Percentiles rank a stretch among this genome's conserved stretches.
These are phyloP conservation scores for Sitobion miscanthi DNA, from an alignment of 1,140 invertebrate species.

Conservation along the genomic window DNA sequence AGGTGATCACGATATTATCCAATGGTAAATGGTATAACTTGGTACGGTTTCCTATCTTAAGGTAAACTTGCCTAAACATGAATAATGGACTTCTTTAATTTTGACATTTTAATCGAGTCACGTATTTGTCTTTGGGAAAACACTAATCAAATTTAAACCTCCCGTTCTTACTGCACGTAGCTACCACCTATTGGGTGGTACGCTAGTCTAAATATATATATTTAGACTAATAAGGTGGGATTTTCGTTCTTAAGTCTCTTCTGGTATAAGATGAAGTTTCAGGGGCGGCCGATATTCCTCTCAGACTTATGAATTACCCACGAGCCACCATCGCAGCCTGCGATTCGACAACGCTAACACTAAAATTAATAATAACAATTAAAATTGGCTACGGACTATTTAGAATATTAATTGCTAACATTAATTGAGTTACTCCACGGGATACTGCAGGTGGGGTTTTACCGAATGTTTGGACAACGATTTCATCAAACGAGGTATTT, in stretches of 20 bases:
- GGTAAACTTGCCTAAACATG: conserved; percentile 31
- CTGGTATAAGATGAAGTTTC: conserved; percentile 30
- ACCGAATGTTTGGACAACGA: conserved; percentile 34
- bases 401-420: conserved; percentile 53
- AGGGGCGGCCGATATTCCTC: background rate
- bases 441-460: background rate
- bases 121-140: conserved; percentile 55
- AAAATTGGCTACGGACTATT: conserved; percentile 45
- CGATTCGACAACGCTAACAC: conserved; percentile 47
- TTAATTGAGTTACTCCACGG: conserved; percentile 21
- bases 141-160: conserved; percentile 51
- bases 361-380: conserved; percentile 56
- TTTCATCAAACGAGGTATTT: conserved; percentile 17
- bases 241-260: conserved; percentile 55
- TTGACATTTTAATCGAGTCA: conserved; percentile 55
- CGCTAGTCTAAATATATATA: background rate
- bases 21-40: conserved; percentile 38
- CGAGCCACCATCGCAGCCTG: background rate
- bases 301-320: background rate
- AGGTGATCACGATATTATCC: background rate
- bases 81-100: conserved; percentile 56
- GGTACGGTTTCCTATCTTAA: conserved; percentile 16
- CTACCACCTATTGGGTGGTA: background rate
- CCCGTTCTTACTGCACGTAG: conserved; percentile 17
- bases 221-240: conserved; percentile 20